Conservation (phyloP, 2,888 invertebrate species). For the Cantharis rustica region DNA sequence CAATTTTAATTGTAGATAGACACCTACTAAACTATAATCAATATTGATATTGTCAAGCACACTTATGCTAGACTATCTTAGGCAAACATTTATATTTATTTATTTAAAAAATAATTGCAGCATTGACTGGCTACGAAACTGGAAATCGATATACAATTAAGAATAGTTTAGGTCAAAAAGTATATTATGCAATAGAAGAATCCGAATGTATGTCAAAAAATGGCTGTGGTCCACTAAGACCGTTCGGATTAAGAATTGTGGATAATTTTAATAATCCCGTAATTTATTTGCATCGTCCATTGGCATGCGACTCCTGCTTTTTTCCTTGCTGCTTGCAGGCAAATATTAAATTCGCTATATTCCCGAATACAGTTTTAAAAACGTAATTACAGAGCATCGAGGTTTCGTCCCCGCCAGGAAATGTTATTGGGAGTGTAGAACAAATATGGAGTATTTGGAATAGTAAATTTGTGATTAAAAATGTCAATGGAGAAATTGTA, state of each 20-base stretch:
- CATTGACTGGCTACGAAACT: conserved; percentile 83
- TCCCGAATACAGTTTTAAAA: background rate
- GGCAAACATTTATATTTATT: background rate
- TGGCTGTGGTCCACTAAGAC: conserved; percentile 79
- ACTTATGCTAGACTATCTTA: background rate
- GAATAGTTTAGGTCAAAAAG: conserved; percentile 77
- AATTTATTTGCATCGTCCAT: conserved; percentile 80
- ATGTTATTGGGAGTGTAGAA: conserved; percentile 70
- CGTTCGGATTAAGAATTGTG: conserved; percentile 85
- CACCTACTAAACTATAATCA: background rate
- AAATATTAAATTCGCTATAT: background rate
- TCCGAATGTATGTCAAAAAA: conserved; percentile 83
- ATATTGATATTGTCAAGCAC: background rate
- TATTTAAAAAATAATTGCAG: conserved; percentile 54
- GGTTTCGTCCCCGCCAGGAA: conserved; percentile 75
- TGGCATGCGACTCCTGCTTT: conserved; percentile 81
- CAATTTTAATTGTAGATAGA: background rate
- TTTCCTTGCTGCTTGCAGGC: conserved; percentile 83
- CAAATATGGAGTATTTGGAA: conserved; percentile 78
- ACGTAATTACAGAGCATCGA: conserved; percentile 61
- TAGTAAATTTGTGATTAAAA: conserved; percentile 75
- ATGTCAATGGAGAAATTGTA: conserved; percentile 75
- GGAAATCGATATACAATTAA: conserved; percentile 87
- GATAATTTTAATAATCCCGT: conserved; percentile 84
- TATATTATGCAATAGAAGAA: conserved; percentile 82